Evolutionary conservation across 2,888 invertebrate species (phyloP).

Genomic region (Heliconius cydno): DNA sequence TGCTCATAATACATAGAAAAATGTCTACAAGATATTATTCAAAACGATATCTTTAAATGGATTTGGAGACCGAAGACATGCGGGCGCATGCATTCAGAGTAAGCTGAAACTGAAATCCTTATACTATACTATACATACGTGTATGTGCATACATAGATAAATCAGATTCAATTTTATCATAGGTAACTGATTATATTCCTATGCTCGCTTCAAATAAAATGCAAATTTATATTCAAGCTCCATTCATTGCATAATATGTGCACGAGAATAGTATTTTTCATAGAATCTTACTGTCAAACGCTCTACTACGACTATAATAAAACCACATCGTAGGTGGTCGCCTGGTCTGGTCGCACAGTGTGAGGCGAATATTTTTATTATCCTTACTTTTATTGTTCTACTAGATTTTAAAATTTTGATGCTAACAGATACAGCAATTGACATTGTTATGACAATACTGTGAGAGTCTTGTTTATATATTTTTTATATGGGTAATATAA

Average conservation of each 20-base stretch:
- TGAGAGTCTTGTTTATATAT: constrained; percentile 22
- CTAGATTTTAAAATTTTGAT: constrained; percentile 71
- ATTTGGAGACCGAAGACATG: background rate
- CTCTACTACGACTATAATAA: constrained; percentile 63
- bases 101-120: background rate
- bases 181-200: background rate
- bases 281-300: constrained; percentile 56
- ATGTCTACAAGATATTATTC: background rate
- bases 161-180: background rate
- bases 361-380: constrained; percentile 68
- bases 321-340: constrained; percentile 69
- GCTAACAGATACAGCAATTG: constrained; percentile 48
- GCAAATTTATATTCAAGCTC: constrained; percentile 23
- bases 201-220: constrained; percentile 8
- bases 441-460: constrained; percentile 54
- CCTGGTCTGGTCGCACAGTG: constrained; percentile 58
- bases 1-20: no score
- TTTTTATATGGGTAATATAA: background rate
- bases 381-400: constrained; percentile 67
- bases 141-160: no score
- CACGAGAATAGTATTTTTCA: constrained; percentile 54
- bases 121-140: background rate
- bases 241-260: constrained; percentile 23
- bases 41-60: background rate
- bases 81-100: background rate